A percentile compares a stretch with the other conserved stretches of the same genome.
Evolutionary conservation across 2,888 invertebrate species (phyloP).

Genomic region (Meandrusa payeni): DNA sequence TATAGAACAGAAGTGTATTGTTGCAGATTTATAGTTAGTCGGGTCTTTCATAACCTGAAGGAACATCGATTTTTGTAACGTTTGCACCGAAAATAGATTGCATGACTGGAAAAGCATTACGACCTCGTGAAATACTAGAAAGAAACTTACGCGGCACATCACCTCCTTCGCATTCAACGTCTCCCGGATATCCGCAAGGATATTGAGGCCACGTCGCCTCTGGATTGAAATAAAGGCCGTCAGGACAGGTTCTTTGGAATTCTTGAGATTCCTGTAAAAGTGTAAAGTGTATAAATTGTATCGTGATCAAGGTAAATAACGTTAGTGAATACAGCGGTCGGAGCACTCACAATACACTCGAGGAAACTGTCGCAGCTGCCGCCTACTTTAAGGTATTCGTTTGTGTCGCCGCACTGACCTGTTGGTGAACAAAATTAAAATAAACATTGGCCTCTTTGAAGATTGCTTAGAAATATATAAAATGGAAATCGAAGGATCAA

Average conservation of each 20-base stretch:
- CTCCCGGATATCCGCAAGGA: conserved; percentile 88
- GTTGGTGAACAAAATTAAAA: neutral
- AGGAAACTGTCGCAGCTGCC: conserved; percentile 84
- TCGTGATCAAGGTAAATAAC: neutral
- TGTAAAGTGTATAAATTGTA: neutral
- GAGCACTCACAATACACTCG: conserved; percentile 69
- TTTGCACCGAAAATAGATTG: too few species aligned
- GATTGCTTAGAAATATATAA: neutral
- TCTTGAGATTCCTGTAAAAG: conserved; percentile 78
- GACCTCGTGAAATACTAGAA: too few species aligned
- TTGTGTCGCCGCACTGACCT: conserved; percentile 76
- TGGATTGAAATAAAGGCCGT: conserved; percentile 86
- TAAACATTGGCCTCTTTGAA: neutral
- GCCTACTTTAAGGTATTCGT: conserved; percentile 79
- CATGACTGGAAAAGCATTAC: too few species aligned
- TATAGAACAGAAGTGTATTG: too few species aligned
- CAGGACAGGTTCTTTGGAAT: conserved; percentile 85
- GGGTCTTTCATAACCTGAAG: too few species aligned
- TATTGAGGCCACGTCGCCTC: conserved; percentile 79
- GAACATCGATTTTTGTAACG: too few species aligned
- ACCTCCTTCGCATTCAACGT: conserved; percentile 84
- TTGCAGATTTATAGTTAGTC: too few species aligned
- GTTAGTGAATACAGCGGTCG: neutral
- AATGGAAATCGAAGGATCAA: neutral
- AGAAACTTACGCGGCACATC: conserved; percentile 51